A percentile compares a stretch with the other conserved stretches of the same genome.
Conservation (phyloP, 2,113 vertebrate species). For the Cromileptes altivelis region DNA sequence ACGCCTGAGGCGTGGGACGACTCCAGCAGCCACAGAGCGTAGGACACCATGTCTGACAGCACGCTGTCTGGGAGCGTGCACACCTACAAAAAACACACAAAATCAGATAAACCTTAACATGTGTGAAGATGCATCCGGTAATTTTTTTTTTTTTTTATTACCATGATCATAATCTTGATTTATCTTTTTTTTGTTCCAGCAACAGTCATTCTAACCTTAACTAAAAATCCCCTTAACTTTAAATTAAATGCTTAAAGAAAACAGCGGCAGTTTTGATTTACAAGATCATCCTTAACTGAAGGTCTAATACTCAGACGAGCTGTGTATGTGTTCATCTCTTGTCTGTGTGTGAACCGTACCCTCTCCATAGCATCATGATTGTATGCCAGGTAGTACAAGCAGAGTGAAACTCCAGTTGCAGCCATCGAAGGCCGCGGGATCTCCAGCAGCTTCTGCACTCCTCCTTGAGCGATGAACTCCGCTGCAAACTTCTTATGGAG, state of each 20-base stretch:
- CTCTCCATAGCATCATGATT: slow-evolving; percentile 98
- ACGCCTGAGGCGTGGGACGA: slow-evolving; percentile 96
- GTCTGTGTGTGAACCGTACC: slow-evolving; percentile 74
- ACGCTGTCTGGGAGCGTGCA: slow-evolving; percentile 93
- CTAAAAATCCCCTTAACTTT: neutral
- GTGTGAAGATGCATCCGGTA: neutral
- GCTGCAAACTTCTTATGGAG: slow-evolving; percentile 98
- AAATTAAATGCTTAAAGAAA: neutral
- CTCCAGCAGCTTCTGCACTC: slow-evolving; percentile 95
- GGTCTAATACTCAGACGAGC: neutral
- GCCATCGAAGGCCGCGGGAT: slow-evolving; percentile 97
- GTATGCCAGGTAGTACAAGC: slow-evolving; percentile 96
- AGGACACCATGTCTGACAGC: slow-evolving; percentile 92
- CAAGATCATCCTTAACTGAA: neutral
- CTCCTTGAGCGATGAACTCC: slow-evolving; percentile 83
- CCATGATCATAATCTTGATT: no score
- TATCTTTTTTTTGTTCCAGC: no score
- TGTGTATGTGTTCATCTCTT: neutral
- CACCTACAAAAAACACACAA: slow-evolving; percentile 82
- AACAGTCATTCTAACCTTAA: no score
- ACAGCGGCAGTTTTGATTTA: neutral
- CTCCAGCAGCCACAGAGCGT: slow-evolving; percentile 96
- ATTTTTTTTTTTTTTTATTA: neutral
- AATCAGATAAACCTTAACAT: neutral
- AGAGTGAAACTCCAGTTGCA: slow-evolving; percentile 95